Evolutionary conservation across 2,888 invertebrate genomes (phyloP).

Genomic region (Lymantria dispar): DNA sequence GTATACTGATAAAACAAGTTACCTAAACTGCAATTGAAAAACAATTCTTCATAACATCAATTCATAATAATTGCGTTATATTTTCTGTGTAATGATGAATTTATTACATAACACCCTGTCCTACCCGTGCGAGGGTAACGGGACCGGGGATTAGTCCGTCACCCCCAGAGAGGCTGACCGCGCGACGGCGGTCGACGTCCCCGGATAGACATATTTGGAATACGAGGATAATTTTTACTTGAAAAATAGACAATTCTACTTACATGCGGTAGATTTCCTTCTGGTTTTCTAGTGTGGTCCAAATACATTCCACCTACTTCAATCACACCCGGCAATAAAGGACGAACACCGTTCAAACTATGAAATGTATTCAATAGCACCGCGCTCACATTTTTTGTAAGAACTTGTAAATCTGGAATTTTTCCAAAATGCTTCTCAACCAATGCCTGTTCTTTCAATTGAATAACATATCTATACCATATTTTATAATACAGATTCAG

Average conservation of each 20-base stretch:
- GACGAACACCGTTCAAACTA: constrained; percentile 80
- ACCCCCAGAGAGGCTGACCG: too few species aligned
- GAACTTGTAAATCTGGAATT: constrained; percentile 74
- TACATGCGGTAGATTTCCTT: constrained; percentile 62
- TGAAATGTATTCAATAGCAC: constrained; percentile 84
- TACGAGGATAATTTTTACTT: not conserved
- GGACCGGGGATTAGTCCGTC: too few species aligned
- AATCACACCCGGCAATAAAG: constrained; percentile 80
- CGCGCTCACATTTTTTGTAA: constrained; percentile 77
- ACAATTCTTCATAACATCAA: too few species aligned
- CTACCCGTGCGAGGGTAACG: too few species aligned
- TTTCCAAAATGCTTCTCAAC: constrained; percentile 70
- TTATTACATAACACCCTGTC: too few species aligned
- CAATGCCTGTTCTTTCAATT: constrained; percentile 57
- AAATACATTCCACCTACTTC: constrained; percentile 86
- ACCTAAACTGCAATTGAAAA: too few species aligned
- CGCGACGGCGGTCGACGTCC: too few species aligned
- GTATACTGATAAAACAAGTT: too few species aligned
- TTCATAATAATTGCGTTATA: too few species aligned
- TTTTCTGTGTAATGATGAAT: too few species aligned
- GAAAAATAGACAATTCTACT: constrained; percentile 30
- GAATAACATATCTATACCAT: constrained; percentile 58
- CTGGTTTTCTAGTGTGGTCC: constrained; percentile 48
- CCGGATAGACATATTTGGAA: not conserved
- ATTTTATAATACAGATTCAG: constrained; percentile 48